Percentiles rank a stretch among this genome's conserved stretches.
Conservation (phyloP, 92 coral and sea anemone genomes). For the Porites divaricata region DNA sequence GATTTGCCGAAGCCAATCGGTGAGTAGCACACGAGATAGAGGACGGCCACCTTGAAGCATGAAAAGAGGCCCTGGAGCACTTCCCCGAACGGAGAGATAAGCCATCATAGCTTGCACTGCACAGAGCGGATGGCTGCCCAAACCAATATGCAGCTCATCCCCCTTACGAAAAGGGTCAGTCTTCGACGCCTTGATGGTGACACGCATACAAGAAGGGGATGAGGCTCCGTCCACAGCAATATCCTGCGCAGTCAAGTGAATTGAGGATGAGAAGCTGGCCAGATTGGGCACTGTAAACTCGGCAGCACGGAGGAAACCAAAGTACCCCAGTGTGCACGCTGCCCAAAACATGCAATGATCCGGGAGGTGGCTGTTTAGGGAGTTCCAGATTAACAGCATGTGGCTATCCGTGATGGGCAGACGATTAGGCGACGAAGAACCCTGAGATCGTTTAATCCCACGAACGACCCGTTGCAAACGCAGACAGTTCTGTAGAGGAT, state of each 20-base stretch:
- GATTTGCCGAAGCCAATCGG: background rate
- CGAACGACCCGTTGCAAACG: too few species aligned
- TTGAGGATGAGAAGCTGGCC: background rate
- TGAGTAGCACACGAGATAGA: background rate
- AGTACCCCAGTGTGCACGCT: too few species aligned
- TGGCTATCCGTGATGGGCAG: too few species aligned
- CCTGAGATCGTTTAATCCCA: too few species aligned
- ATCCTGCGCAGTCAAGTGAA: background rate
- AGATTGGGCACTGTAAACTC: too few species aligned
- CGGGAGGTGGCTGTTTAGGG: too few species aligned
- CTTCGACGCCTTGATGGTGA: background rate
- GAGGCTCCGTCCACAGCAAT: background rate
- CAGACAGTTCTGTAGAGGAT: too few species aligned
- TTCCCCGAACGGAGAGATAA: background rate
- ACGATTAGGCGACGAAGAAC: too few species aligned
- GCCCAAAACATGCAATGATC: too few species aligned
- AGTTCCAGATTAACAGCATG: too few species aligned
- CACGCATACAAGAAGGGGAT: background rate
- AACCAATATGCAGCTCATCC: background rate
- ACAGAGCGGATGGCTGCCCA: background rate
- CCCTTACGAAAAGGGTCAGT: background rate
- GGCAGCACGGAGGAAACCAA: too few species aligned
- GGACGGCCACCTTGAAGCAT: background rate
- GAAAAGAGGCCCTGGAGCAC: background rate
- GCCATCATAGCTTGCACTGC: too few species aligned